Percentiles rank a stretch among this genome's conserved stretches.
Conservation (phyloP, 2,113 vertebrate genomes). For the Oceanodroma tethys region DNA sequence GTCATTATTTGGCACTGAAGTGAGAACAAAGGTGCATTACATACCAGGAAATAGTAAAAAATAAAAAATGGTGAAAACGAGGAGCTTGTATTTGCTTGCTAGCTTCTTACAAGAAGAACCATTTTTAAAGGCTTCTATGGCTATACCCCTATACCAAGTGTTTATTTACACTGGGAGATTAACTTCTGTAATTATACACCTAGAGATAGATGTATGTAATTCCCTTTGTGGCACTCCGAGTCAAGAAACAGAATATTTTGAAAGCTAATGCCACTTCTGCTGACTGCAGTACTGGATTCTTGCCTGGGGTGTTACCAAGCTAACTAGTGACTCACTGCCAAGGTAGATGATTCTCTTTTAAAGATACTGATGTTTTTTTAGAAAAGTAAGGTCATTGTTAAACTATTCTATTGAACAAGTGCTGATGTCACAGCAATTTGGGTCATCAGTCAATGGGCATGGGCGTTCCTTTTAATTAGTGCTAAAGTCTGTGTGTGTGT, state of each 20-base stretch:
- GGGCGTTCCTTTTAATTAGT: background rate
- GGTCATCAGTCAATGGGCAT: background rate
- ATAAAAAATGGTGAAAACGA: background rate
- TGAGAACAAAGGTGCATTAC: background rate
- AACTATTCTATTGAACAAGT: background rate
- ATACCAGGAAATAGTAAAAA: background rate
- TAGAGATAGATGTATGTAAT: background rate
- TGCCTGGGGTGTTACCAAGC: background rate
- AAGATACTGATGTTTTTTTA: background rate
- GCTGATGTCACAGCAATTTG: background rate
- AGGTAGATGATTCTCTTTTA: background rate
- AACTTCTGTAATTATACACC: background rate
- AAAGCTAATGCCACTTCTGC: background rate
- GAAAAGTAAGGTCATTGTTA: background rate
- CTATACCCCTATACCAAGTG: background rate
- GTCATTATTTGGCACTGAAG: background rate
- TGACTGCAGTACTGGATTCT: background rate
- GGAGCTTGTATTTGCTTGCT: background rate
- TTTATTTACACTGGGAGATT: background rate
- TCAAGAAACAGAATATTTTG: background rate
- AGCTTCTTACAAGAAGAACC: background rate
- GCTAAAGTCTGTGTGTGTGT: background rate
- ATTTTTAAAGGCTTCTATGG: background rate
- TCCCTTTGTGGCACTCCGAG: background rate
- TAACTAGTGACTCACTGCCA: background rate